Conservation (phyloP, 2,797 vertebrate genomes). For the Pogoniulus pusillus region DNA sequence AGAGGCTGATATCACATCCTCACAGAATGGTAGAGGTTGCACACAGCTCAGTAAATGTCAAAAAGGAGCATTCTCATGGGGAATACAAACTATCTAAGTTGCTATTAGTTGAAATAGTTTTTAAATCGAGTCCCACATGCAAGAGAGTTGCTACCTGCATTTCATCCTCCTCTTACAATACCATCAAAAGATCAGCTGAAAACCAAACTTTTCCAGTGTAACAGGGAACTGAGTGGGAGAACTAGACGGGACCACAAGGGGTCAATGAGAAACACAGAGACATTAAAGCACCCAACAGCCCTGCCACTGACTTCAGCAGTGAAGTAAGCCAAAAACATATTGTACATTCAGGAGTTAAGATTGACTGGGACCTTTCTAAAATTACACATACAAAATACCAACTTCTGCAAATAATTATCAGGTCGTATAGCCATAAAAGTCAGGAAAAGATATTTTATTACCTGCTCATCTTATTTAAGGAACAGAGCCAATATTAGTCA, state of each 20-base stretch:
- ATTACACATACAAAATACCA: slow-evolving; percentile 22
- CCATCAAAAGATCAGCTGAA: neutral
- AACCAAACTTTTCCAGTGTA: neutral
- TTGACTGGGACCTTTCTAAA: slow-evolving; percentile 31
- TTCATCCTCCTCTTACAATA: neutral
- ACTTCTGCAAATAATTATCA: slow-evolving; percentile 55
- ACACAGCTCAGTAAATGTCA: neutral
- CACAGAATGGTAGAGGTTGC: fast-evolving
- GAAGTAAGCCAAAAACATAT: neutral
- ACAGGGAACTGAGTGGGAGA: neutral
- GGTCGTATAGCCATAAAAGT: slow-evolving; percentile 54
- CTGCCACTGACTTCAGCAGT: neutral
- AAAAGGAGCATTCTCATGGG: neutral
- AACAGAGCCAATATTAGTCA: slow-evolving; percentile 64
- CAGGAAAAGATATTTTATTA: slow-evolving; percentile 61
- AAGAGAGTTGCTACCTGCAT: neutral
- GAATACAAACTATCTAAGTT: neutral
- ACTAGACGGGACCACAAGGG: neutral
- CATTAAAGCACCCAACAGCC: neutral
- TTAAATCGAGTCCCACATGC: fast-evolving
- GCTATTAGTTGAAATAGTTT: neutral
- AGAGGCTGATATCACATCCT: neutral
- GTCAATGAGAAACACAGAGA: neutral
- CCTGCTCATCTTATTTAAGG: slow-evolving; percentile 15
- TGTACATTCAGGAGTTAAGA: slow-evolving; percentile 11